Evolutionary conservation across 2,888 invertebrate genomes (phyloP), one percentile per base, ranked within the genome.

Genomic region (Epsilonema sp.): DNA sequence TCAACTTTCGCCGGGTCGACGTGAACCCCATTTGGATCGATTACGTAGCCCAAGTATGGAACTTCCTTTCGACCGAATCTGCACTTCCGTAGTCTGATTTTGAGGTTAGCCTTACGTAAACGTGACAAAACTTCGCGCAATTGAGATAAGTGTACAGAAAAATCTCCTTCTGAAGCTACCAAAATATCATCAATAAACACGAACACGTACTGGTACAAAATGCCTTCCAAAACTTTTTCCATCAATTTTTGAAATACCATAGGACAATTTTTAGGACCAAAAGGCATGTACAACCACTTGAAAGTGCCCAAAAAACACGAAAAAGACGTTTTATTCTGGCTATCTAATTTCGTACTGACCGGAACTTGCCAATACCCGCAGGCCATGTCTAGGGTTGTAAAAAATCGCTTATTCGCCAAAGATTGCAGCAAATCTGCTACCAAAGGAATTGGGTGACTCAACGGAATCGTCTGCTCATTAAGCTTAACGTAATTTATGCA

Each of bases 211-310:
- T 19, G 5, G 20, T 8, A 39, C 5, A 11, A 11, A 11, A 20
- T 8, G 20, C 39, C 39, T 19, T 5, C 21, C 39, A 39, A 39
- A 20, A 39, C 21, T 5, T 11, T 11, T 5, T 42, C 26, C 31
- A 42, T 11, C 8, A 50, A 42, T 19, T 49, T 36, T 47, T 55
- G 48, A 26, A 52, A 55, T 11, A 47, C 48, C 1, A 51, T 47
- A 20, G 50, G 49, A 26, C 49, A 49, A 22, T 47, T 52, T 2
- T 50, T 48, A 1, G 52, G 37, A 5, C 52, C 50, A 42, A 51
- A 52, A 1, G 48, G 44, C 46, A 54, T 47, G 8, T 47, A 31
- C 3, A 46, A 47, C 41, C 47, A 54, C 23, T 55, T 46, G 23
- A 42, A 55, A 20, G 49, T 48, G 2, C 54, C 49, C 11, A 16